Conservation (phyloP, 1,140 invertebrate species). For the Heliconius hermathena region DNA sequence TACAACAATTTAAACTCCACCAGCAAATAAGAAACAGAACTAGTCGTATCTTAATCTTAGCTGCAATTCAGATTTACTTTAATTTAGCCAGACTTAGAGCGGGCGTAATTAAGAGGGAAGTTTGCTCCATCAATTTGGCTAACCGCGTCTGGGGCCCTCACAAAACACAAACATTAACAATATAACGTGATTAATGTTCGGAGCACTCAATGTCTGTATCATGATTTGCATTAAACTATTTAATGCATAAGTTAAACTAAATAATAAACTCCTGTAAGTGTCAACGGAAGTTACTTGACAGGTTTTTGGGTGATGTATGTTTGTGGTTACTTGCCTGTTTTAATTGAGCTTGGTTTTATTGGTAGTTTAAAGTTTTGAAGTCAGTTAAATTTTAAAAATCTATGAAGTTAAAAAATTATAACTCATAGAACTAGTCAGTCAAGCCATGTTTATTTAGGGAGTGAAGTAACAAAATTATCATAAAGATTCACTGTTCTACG, state of each 20-base stretch:
- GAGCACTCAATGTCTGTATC: constrained; percentile 61
- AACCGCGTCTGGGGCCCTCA: constrained; percentile 38
- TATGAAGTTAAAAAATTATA: neutral
- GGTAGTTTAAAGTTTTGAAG: neutral
- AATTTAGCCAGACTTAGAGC: constrained; percentile 41
- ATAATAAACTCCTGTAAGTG: constrained; percentile 36
- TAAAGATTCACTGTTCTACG: neutral
- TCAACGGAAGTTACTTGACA: constrained; percentile 27
- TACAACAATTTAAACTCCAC: neutral
- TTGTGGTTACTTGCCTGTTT: neutral
- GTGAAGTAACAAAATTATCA: neutral
- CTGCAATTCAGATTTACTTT: constrained; percentile 34
- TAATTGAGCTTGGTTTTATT: neutral
- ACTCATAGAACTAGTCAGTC: too few species aligned
- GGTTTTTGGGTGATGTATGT: neutral
- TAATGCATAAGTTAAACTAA: constrained; percentile 53
- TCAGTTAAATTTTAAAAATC: neutral
- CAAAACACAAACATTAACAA: constrained; percentile 47
- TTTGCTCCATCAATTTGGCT: constrained; percentile 46
- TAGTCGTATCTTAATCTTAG: constrained; percentile 19
- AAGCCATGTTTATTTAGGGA: neutral
- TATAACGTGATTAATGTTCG: constrained; percentile 70
- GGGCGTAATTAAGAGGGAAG: constrained; percentile 47
- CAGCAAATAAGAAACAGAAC: neutral
- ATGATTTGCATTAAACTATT: constrained; percentile 77